Percentiles rank a stretch among this genome's conserved stretches.
These are phyloP conservation scores for Bungarus multicinctus DNA, from an alignment of 2,113 vertebrate genomes.

Conservation along the genomic window DNA sequence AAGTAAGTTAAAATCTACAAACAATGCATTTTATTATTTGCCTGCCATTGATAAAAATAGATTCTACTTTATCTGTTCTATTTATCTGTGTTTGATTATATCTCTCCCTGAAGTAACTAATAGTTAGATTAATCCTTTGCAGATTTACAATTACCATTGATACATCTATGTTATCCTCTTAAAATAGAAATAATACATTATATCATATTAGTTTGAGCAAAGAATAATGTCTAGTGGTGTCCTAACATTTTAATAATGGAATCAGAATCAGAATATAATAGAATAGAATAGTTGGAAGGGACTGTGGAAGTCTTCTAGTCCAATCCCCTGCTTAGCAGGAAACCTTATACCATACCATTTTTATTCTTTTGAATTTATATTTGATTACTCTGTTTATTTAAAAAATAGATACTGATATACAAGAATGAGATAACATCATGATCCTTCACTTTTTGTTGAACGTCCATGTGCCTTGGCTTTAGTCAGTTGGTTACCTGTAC, in stretches of 20 bases:
- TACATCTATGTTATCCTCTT: background rate
- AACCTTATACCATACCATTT: background rate
- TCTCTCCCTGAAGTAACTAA: background rate
- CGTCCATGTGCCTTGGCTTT: background rate
- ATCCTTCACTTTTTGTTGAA: background rate
- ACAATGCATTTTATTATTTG: background rate
- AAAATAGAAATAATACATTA: background rate
- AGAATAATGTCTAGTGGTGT: background rate
- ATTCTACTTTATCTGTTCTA: background rate
- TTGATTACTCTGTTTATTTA: background rate
- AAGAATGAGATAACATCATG: background rate
- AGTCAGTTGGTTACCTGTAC: background rate
- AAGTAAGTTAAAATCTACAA: constrained; percentile 73
- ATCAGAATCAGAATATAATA: no score
- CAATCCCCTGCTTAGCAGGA: no score
- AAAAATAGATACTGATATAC: background rate
- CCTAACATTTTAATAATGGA: no score
- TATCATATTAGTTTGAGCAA: background rate
- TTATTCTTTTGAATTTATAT: background rate
- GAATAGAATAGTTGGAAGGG: no score
- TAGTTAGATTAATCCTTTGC: background rate
- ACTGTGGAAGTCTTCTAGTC: no score
- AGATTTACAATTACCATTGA: background rate
- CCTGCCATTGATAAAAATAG: background rate
- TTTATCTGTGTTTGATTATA: background rate